Evolutionary conservation across 1,140 invertebrate genomes (phyloP), one percentile per base, ranked within the genome.

Genomic region (Neodiprion pinetum): DNA sequence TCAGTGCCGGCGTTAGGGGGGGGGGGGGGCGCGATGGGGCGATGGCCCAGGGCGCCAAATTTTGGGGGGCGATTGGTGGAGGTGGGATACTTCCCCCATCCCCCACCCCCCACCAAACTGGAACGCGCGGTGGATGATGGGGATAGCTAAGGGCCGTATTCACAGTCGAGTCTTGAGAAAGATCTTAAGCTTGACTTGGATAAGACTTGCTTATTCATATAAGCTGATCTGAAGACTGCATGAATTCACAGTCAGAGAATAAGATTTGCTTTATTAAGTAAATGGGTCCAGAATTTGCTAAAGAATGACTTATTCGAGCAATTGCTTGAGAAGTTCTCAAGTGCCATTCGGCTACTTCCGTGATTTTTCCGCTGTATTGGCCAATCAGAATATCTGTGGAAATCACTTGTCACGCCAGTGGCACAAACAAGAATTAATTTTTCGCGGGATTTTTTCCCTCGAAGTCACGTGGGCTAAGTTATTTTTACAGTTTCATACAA

Each of bases 181-280:
- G 70, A 48, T 47, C 48, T 71, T 71, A 71, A 71, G 70, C 23
- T 47, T 71, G 10, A 47, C 70, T 71, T 71, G 47, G 48, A 7
- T 49, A 71, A 71, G 70, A 47, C 23, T 14, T 23, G 23, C 70
- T 71, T 71, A 71, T 71, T 71, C 12, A 48, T 47, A 71, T 72
- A 21, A 72, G 71, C n/a, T 61, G 48, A 9, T 49, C 53, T 72
- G 40, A 67, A 72, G 72, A 72, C 40, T 12, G 9, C 21, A 72
- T 72, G 21, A 10, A 72, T 72, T 72, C 72, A 72, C 61, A 72
- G 53, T 72, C 53, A 40, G 12, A 40, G 9, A 50, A 28, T 72
- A 61, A 72, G 72, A 72, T 72, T 10, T 7, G 8, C 72, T 72
- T 72, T 28, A 17, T 17, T 17, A 17, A 17, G 17, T 17, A 17